Conservation (phyloP, 2,888 invertebrate species). For the Tachina fera region DNA sequence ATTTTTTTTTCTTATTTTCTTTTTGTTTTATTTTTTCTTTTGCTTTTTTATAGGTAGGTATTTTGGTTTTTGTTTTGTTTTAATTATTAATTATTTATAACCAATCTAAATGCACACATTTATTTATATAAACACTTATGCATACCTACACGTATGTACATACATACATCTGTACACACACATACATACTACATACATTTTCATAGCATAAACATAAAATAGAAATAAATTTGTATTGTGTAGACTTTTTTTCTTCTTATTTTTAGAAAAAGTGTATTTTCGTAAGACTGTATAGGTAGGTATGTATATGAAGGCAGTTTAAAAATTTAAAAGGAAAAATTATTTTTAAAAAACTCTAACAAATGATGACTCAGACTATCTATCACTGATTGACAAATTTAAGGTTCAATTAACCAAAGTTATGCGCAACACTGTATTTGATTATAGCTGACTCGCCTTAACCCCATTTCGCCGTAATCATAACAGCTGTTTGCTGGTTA, state of each 20-base stretch:
- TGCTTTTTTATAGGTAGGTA: conserved; percentile 11
- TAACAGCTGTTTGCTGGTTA: no score
- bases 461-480: no score
- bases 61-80: conserved; percentile 40
- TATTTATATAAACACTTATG: background rate
- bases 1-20: conserved; percentile 11
- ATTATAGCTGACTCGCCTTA: no score
- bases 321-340: background rate
- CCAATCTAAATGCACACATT: conserved; percentile 33
- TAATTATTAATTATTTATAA: conserved; percentile 55
- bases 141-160: conserved; percentile 1
- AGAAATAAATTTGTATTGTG: conserved; percentile 36
- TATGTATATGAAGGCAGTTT: background rate
- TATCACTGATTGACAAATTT: background rate
- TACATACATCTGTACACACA: background rate
- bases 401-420: background rate
- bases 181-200: background rate
- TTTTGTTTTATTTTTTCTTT: conserved; percentile 12
- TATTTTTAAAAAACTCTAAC: no score
- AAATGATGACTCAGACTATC: background rate
- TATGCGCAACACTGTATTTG: no score
- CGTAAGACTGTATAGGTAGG: background rate
- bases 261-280: background rate
- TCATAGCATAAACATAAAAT: conserved; percentile 15
- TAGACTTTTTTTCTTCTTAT: conserved; percentile 39